Evolutionary conservation across 1,140 invertebrate genomes (phyloP), one percentile per base, ranked within the genome.

Genomic region (Leptinotarsa lineolata): DNA sequence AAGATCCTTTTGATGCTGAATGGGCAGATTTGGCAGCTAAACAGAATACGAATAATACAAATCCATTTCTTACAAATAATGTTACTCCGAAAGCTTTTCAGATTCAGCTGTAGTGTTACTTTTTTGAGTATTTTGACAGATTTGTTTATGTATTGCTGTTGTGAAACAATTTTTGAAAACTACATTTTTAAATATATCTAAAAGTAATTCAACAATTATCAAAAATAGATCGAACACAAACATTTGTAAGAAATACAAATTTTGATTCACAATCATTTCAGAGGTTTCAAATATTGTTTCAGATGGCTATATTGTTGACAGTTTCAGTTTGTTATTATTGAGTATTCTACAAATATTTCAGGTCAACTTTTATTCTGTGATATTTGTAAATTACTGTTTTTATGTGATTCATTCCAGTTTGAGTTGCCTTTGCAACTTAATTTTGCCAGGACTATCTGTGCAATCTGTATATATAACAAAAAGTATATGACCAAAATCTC

Each of bases 1-100:
- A 85, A 15, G 94, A 96, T 86, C 94, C 94, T 0, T 95, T 95
- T 81, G 93, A 95, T 83, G 93, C 93, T 6, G 94, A 95, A 80
- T 95, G 94, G 94, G 93, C 91, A 2, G 91, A 91, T 22, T 67
- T 84, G 75, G 70, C 80, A 54, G 77, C 81, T 64, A 70, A 79
- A 77, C 79, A 80, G 77, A 80, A 76, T 18, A 77, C 79, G 22
- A 83, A 83, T 73, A 86, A 82, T 75, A 88, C 87, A 69, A 88
- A 88, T 84, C 87, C 87, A 30, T 88, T 88, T 77, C 83, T 88
- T 85, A 84, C 70, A 85, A 84, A 84, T 79, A 82, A 84, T 69
- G 84, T 86, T 18, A 82, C 87, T 61, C 88, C 88, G 20, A 89
- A 89, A 81, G 85, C 89, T 73, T 91, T 90, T 80, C 89, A 90